Conservation (phyloP, 37 sponge, comb jelly and placozoan species). For the Tethya wilhelma region DNA sequence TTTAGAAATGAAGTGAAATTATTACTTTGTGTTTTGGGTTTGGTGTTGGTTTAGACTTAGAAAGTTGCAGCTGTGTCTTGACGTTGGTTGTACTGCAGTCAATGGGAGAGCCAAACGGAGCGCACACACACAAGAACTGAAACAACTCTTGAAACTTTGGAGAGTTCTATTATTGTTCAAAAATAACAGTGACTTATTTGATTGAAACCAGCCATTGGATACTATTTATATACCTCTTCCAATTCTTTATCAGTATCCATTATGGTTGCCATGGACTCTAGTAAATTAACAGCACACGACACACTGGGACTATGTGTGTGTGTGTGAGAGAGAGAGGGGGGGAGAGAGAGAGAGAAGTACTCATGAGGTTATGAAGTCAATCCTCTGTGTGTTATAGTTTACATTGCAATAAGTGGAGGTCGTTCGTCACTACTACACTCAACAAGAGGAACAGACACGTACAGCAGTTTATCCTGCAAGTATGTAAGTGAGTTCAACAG, state of each 20-base stretch:
- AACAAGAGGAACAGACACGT: slow-evolving; percentile 68
- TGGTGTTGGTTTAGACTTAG: slow-evolving; percentile 16
- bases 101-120: slow-evolving; percentile 75
- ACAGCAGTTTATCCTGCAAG: slow-evolving; percentile 65
- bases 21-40: slow-evolving; percentile 59
- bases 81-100: slow-evolving; percentile 39
- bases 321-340: background rate
- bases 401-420: slow-evolving; percentile 68
- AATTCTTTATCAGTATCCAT: slow-evolving; percentile 32
- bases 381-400: background rate
- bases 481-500: background rate
- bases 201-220: background rate
- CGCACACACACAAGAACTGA: slow-evolving; percentile 57
- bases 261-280: slow-evolving; percentile 70
- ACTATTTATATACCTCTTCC: slow-evolving; percentile 30
- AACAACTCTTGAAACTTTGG: slow-evolving; percentile 51
- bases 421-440: slow-evolving; percentile 44
- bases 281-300: slow-evolving; percentile 61
- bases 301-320: slow-evolving; percentile 83
- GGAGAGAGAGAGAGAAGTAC: background rate
- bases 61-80: slow-evolving; percentile 17
- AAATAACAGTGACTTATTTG: background rate
- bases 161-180: slow-evolving; percentile 6
- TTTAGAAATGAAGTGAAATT: background rate
- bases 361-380: background rate